Evolutionary conservation across 2,888 invertebrate species (phyloP).

Genomic region (Adelognathus sp.): DNA sequence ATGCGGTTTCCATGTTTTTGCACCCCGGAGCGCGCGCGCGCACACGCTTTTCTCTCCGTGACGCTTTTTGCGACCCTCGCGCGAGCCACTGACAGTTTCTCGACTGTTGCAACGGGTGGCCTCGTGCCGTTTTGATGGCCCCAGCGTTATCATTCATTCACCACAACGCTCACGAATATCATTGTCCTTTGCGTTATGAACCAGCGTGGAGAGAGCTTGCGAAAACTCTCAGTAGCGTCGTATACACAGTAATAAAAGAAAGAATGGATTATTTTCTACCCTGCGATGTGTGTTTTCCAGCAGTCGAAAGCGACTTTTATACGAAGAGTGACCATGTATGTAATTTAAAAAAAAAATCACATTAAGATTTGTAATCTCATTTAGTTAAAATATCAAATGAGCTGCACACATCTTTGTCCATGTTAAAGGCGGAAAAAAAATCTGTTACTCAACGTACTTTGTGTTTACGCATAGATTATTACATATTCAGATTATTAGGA

Average conservation of each 20-base stretch:
- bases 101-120: conserved; percentile 70
- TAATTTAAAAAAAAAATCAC: too few species aligned
- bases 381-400: too few species aligned
- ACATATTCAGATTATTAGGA: too few species aligned
- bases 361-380: too few species aligned
- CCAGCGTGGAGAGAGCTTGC: conserved; percentile 49
- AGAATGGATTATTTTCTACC: conserved; percentile 68
- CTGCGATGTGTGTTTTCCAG: neutral
- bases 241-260: conserved; percentile 9
- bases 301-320: neutral
- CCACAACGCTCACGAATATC: conserved; percentile 69
- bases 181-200: conserved; percentile 66
- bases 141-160: conserved; percentile 72
- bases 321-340: neutral
- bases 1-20: conserved; percentile 82
- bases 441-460: too few species aligned
- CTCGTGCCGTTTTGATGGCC: conserved; percentile 78
- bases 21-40: conserved; percentile 72
- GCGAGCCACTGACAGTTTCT: conserved; percentile 50
- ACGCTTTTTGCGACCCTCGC: conserved; percentile 58
- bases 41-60: conserved; percentile 43
- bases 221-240: conserved; percentile 57
- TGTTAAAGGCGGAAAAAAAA: too few species aligned
- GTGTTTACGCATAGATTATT: too few species aligned
- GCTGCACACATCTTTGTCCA: too few species aligned